Conservation (phyloP, 2,888 invertebrate genomes). For the Escarpia spicata region DNA sequence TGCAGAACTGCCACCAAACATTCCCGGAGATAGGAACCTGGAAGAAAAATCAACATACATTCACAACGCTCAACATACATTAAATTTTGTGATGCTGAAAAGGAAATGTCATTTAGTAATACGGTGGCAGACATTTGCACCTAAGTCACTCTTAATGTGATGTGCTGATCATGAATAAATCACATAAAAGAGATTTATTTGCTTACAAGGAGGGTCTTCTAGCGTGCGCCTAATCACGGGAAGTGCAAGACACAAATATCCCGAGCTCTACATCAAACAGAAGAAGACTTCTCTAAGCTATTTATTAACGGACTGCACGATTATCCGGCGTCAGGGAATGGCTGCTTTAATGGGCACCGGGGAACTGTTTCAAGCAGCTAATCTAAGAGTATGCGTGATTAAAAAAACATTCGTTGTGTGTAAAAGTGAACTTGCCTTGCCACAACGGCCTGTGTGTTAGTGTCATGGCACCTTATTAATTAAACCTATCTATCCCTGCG, state of each 20-base stretch:
- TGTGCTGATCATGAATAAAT: background rate
- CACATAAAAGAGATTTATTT: constrained; percentile 16
- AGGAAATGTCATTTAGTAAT: background rate
- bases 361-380: background rate
- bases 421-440: background rate
- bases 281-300: background rate
- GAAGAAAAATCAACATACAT: background rate
- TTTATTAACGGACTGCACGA: background rate
- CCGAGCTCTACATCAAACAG: background rate
- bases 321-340: background rate
- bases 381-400: background rate
- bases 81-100: background rate
- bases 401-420: background rate
- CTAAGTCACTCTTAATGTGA: background rate
- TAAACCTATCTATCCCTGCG: background rate
- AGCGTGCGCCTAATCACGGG: background rate
- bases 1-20: background rate
- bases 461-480: background rate
- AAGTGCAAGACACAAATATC: background rate
- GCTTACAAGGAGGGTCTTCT: background rate
- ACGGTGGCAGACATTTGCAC: too few relatives aligned
- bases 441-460: background rate
- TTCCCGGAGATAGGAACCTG: background rate
- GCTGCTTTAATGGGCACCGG: background rate
- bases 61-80: background rate